Conservation (phyloP, 23 tunicate genomes). For the Halocynthia roretzi region DNA sequence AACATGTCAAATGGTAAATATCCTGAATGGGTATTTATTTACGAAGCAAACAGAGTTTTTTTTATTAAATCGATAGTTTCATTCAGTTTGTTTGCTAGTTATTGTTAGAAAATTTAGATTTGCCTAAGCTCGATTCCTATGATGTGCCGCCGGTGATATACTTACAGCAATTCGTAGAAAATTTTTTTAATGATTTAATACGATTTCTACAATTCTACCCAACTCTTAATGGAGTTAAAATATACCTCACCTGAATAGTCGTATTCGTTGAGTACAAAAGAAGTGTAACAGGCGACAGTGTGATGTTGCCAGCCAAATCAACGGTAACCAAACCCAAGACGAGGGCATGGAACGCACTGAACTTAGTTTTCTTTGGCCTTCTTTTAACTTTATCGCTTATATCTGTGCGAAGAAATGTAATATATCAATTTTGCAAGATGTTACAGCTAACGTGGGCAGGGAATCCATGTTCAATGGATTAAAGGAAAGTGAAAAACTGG, state of each 20-base stretch:
- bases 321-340: constrained; percentile 35
- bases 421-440: not conserved
- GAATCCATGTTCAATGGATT: not conserved
- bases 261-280: constrained; percentile 29
- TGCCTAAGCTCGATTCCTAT: too few species aligned
- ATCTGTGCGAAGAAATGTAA: too few species aligned
- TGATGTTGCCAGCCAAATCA: constrained; percentile 41
- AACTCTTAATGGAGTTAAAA: not conserved
- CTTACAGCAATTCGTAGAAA: too few species aligned
- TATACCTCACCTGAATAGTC: constrained; percentile 29
- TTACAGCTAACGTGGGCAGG: not conserved
- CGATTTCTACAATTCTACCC: too few species aligned
- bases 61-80: too few species aligned
- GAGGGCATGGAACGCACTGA: constrained; percentile 58
- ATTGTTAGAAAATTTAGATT: too few species aligned
- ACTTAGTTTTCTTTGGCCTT: constrained; percentile 5
- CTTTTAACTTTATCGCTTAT: not conserved
- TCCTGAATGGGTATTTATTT: not conserved
- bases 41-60: not conserved
- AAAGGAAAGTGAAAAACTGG: too few species aligned
- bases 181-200: too few species aligned
- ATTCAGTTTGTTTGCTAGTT: too few species aligned
- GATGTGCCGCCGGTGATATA: too few species aligned
- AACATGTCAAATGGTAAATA: too few species aligned
- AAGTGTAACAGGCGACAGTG: constrained; percentile 37